Conservation (phyloP, 2,113 vertebrate genomes). For the Clarias gariepinus region DNA sequence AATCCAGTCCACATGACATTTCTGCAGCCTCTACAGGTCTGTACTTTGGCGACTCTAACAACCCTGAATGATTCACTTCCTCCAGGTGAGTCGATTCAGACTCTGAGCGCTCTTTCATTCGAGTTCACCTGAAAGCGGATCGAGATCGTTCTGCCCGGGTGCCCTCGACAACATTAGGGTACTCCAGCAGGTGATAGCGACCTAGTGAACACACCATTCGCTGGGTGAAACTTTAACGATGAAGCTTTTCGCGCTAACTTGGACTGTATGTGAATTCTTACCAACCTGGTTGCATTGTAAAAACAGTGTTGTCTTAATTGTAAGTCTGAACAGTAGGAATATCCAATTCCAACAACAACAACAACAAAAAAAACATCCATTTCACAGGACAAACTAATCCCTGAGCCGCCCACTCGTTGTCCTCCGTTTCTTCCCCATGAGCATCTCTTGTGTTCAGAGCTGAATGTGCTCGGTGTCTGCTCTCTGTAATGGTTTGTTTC, state of each 20-base stretch:
- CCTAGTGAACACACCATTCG: not conserved
- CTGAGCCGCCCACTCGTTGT: not conserved
- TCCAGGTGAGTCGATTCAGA: not conserved
- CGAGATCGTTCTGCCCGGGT: not conserved
- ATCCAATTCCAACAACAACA: not conserved
- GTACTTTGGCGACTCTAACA: not conserved
- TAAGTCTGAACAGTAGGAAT: not conserved
- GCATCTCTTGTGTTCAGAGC: not conserved
- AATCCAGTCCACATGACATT: not conserved
- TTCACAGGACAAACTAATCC: not conserved
- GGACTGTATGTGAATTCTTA: not conserved
- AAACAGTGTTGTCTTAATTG: not conserved
- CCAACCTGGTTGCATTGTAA: not conserved
- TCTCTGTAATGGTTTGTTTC: slow-evolving; percentile 23
- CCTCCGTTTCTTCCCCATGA: not conserved
- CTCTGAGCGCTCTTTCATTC: not conserved
- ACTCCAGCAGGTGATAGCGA: not conserved
- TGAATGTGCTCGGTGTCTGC: slow-evolving; percentile 2
- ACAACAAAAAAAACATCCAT: not conserved
- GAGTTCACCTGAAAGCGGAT: not conserved
- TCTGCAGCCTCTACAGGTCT: not conserved
- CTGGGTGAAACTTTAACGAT: not conserved
- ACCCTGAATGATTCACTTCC: not conserved
- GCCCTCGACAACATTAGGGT: not conserved
- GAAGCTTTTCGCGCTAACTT: not conserved